Conservation (phyloP, 2,113 vertebrate genomes). For the Orcinus orca region DNA sequence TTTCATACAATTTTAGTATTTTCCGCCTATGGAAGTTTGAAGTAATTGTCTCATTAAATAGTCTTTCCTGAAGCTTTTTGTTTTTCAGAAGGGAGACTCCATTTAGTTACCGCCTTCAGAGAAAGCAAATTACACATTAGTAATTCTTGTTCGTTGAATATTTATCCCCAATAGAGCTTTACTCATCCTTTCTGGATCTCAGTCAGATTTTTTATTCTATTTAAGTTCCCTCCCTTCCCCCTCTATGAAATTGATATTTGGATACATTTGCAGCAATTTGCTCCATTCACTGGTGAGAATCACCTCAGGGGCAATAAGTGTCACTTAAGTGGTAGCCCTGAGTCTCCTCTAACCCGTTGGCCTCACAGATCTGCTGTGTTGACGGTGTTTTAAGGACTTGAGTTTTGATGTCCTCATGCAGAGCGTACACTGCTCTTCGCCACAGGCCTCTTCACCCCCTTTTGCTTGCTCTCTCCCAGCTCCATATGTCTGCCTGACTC, state of each 20-base stretch:
- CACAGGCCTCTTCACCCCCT: neutral
- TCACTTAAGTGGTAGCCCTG: neutral
- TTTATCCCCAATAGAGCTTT: neutral
- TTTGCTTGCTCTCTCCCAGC: neutral
- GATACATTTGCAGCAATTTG: neutral
- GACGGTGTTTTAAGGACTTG: neutral
- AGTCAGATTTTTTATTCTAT: neutral
- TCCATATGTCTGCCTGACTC: neutral
- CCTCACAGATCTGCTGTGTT: neutral
- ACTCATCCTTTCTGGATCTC: neutral
- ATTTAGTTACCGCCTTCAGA: slow-evolving; percentile 30
- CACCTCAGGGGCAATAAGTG: too few species aligned
- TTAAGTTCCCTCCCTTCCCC: neutral
- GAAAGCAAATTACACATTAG: neutral
- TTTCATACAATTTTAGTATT: neutral
- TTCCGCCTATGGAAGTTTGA: neutral
- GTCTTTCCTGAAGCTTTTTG: slow-evolving; percentile 20
- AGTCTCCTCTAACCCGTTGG: neutral
- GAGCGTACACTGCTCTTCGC: neutral
- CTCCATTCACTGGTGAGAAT: neutral
- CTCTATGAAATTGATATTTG: neutral
- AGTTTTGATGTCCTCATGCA: neutral
- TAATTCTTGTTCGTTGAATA: neutral
- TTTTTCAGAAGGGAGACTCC: neutral
- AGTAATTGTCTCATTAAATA: neutral